Percentiles rank a stretch among this genome's conserved stretches.
phyloP scores from a whole-genome alignment of 2,888 invertebrate species.

The Eupithecia subfuscata region DNA sequence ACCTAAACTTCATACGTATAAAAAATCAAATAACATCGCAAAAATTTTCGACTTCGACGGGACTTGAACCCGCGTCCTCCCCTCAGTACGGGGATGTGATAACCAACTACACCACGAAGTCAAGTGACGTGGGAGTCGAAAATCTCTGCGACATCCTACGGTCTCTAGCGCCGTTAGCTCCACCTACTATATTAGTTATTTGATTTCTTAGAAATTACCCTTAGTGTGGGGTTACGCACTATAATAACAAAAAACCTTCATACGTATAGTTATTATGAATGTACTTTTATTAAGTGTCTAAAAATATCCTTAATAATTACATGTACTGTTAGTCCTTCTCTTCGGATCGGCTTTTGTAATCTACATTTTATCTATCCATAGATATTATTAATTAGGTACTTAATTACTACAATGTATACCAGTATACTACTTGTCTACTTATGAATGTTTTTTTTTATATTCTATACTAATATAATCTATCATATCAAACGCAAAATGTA shows the following conservation, averaged over 20 bases:
- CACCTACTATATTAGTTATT: too few species aligned
- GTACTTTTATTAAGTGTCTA: background rate
- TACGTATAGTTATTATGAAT: background rate
- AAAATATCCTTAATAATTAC: background rate
- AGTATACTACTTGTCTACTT: background rate
- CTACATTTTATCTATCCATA: conserved; percentile 3
- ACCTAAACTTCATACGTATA: conserved; percentile 8
- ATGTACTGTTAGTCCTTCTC: background rate
- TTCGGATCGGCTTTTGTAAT: conserved; percentile 13
- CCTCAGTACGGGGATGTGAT: too few species aligned
- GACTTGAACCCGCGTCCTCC: too few species aligned
- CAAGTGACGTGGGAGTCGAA: too few species aligned
- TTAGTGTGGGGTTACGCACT: too few species aligned
- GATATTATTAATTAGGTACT: background rate
- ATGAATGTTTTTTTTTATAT: background rate
- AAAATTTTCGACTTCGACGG: too few species aligned
- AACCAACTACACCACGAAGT: too few species aligned
- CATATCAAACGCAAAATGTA: conserved; percentile 7
- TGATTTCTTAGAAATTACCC: too few species aligned
- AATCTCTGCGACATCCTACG: too few species aligned
- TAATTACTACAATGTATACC: background rate
- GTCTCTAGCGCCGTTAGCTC: too few species aligned
- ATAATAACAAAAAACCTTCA: too few species aligned
- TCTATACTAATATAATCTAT: background rate
- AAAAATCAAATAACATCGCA: too few species aligned